These are phyloP conservation scores for Nezara viridula DNA, from an alignment of 2,888 invertebrate species.

Conservation along the genomic window DNA sequence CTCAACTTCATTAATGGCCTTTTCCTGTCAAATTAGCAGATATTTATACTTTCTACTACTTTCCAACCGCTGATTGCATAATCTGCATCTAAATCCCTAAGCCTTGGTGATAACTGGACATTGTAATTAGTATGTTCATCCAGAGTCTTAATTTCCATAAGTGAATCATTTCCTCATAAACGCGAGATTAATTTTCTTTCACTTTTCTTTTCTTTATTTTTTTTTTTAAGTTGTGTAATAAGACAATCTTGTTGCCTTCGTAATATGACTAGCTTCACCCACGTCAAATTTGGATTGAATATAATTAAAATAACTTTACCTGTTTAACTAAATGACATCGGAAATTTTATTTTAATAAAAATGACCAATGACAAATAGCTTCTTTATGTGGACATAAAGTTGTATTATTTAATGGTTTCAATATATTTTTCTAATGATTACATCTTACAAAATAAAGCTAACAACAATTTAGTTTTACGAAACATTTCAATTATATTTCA, in stretches of 20 bases:
- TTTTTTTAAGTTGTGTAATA: background rate
- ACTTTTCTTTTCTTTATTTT: background rate
- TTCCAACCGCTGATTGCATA: background rate
- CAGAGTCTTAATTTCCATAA: background rate
- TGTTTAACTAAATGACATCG: too few relatives aligned
- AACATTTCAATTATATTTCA: too few relatives aligned
- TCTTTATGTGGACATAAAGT: too few relatives aligned
- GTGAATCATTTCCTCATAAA: background rate
- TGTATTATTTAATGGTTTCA: too few relatives aligned
- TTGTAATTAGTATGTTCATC: background rate
- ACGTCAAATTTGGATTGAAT: too few relatives aligned
- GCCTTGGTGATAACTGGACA: background rate
- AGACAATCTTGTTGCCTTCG: background rate
- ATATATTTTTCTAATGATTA: too few relatives aligned
- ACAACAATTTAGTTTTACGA: too few relatives aligned
- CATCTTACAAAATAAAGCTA: too few relatives aligned
- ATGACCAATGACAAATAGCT: too few relatives aligned
- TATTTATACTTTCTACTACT: constrained; percentile 30
- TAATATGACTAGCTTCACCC: too few relatives aligned
- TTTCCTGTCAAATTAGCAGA: constrained; percentile 13
- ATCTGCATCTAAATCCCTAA: background rate
- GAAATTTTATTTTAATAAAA: too few relatives aligned
- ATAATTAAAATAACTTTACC: too few relatives aligned
- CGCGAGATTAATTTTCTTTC: background rate
- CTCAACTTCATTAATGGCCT: background rate